Evolutionary conservation across 2,113 vertebrate genomes (phyloP).

Genomic region (Rafetus swinhoei): DNA sequence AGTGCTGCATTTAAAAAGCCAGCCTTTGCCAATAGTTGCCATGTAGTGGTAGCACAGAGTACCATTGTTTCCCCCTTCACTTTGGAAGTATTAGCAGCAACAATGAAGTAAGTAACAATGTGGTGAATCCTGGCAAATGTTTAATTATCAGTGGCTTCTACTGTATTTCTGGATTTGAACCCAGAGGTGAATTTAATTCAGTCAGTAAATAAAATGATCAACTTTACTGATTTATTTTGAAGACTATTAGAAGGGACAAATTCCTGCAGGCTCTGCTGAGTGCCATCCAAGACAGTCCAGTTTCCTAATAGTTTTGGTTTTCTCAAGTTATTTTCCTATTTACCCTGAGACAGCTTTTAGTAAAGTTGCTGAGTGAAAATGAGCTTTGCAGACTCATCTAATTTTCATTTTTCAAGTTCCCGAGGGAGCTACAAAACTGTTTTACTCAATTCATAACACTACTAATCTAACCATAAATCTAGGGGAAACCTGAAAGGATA

Average conservation of each 20-base stretch:
- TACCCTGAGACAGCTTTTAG: constrained; percentile 57
- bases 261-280: not conserved
- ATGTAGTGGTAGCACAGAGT: not conserved
- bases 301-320: not conserved
- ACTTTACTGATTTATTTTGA: not conserved
- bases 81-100: not conserved
- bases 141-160: not conserved
- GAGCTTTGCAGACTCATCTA: constrained; percentile 58
- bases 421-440: constrained; percentile 64
- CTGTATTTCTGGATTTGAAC: not conserved
- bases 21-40: not conserved
- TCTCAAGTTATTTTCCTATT: constrained; percentile 38
- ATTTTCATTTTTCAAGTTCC: constrained; percentile 57
- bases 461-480: constrained; percentile 63
- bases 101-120: not conserved
- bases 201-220: not conserved
- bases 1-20: not conserved
- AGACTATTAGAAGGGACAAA: not conserved
- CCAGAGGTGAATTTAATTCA: not conserved
- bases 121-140: not conserved
- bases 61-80: not conserved
- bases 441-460: constrained; percentile 60
- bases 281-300: not conserved
- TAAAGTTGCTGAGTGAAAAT: constrained; percentile 64
- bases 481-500: constrained; percentile 23